Evolutionary conservation across 1,140 invertebrate genomes (phyloP).

Genomic region (Anthonomus grandis): DNA sequence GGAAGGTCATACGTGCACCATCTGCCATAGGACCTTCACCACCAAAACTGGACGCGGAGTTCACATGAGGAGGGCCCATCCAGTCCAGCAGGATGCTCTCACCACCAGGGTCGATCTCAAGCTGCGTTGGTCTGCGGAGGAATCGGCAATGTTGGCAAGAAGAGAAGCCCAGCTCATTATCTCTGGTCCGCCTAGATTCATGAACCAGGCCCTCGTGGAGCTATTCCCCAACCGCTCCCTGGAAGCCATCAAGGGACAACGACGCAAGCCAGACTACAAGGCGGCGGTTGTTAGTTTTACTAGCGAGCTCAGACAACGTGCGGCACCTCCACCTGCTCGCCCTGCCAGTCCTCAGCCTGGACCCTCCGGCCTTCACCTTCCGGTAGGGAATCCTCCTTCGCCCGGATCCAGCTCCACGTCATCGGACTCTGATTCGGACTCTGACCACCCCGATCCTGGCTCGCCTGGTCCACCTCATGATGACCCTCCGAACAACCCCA

Average conservation of each 20-base stretch:
- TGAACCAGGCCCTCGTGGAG: background rate
- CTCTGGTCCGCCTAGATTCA: background rate
- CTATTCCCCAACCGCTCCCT: background rate
- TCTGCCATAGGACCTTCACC: background rate
- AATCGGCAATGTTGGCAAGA: background rate
- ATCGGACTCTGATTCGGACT: too few relatives aligned
- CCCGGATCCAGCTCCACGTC: too few relatives aligned
- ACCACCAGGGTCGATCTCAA: background rate
- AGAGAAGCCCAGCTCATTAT: background rate
- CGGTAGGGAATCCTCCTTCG: too few relatives aligned
- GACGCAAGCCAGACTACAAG: background rate
- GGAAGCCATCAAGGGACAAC: background rate
- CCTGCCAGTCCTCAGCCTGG: too few relatives aligned
- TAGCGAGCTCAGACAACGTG: too few relatives aligned
- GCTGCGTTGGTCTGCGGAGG: constrained; percentile 2
- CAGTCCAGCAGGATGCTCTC: background rate
- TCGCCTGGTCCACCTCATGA: too few relatives aligned
- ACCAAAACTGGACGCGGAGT: constrained; percentile 1
- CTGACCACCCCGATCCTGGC: too few relatives aligned
- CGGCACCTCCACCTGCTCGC: background rate
- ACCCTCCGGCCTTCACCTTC: background rate
- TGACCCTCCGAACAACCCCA: too few relatives aligned
- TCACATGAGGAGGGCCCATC: background rate
- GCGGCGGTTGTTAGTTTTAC: background rate
- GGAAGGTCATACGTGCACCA: too few relatives aligned